Evolutionary conservation across 2,113 vertebrate species (phyloP).

Genomic region (Heptranchias perlo): DNA sequence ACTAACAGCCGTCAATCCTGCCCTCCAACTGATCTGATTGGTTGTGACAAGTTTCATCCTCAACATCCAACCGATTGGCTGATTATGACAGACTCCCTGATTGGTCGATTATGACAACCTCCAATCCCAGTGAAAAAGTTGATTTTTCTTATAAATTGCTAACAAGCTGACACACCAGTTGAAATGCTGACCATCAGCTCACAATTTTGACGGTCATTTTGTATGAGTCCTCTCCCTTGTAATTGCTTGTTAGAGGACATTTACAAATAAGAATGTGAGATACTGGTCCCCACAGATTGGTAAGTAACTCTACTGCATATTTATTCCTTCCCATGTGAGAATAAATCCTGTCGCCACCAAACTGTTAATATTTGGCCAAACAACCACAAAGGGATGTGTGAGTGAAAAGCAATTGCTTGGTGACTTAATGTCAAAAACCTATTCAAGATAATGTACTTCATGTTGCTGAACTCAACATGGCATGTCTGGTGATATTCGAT

Average conservation of each 20-base stretch:
- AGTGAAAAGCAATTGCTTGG: conserved; percentile 2
- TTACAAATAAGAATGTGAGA: neutral
- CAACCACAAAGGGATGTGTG: neutral
- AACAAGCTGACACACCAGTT: neutral
- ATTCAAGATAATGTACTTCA: neutral
- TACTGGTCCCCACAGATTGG: neutral
- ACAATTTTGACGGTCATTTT: neutral
- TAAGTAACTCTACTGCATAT: neutral
- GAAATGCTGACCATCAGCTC: neutral
- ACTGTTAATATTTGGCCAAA: neutral
- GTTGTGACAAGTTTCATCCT: neutral
- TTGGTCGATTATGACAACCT: neutral
- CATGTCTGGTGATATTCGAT: neutral
- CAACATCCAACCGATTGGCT: neutral
- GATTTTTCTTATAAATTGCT: neutral
- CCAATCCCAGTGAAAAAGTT: neutral
- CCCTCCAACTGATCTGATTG: neutral
- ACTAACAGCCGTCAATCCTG: neutral
- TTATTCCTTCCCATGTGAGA: neutral
- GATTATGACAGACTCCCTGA: neutral
- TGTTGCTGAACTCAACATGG: neutral
- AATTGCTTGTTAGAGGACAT: neutral
- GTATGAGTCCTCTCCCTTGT: neutral
- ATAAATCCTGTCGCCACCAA: neutral
- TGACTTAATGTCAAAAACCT: neutral